Evolutionary conservation across 53 echinoderm and acorn worm species (phyloP), one percentile per base, ranked within the genome.

Genomic region (Mesocentrotus franciscanus): DNA sequence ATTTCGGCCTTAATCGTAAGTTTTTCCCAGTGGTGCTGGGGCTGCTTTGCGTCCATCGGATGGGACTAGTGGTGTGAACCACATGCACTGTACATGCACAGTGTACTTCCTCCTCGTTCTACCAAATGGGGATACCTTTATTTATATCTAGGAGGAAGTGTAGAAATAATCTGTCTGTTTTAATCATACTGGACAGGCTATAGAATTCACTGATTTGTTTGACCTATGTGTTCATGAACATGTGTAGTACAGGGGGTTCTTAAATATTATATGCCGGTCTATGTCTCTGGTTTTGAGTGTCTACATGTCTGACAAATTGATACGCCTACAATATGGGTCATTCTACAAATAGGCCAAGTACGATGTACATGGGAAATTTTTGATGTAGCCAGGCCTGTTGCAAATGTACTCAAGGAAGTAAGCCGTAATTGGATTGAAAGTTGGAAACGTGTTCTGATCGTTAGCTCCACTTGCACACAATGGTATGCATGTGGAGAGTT

Each of bases 1-100:
- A 72, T 93, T 55, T 93, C 93, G 13, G 71, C 93, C 13, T 93
- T 93, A 75, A 93, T 93, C 56, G 93, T 93, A 75, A 93, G 93
- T 93, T 78, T 75, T 56, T 39, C 29, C 30, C 60, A 90, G 58
- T 60, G 29, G 9, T 60, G 29, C n/a, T 27, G 7, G 90, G 61
- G 61, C 17, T 56, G 15, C 26, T 90, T n/a, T 27, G 27, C 18
- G 34, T 22, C 42, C 18, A 11, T 36, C 81, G 36, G 36, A 42
- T 81, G 16, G 17, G 29, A 29, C 59, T 12, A 60, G 60, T 90
- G 61, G 61, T 90, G 90, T 90, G 56, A 60, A 33, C 13, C 15
- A 90, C 61, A 56, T 85, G 87, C 18, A 32, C 78, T 24, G 39
- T 49, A 49, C 49, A 49, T 49, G 49, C 49, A 49, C 49, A 79